Conservation (phyloP, 2,797 vertebrate genomes). For the Intellagama lesueurii region DNA sequence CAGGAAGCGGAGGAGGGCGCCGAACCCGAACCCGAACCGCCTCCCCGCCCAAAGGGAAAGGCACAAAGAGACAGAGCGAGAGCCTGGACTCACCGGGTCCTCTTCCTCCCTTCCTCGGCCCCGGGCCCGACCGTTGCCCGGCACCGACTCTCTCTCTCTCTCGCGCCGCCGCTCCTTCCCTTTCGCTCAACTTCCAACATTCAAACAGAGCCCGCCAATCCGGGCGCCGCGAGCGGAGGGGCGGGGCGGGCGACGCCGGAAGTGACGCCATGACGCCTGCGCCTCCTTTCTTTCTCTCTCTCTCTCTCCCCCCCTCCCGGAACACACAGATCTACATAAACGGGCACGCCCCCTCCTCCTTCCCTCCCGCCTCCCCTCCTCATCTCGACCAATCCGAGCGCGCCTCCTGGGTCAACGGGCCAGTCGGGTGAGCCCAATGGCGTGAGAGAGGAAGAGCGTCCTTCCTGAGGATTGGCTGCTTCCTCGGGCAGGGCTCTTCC, state of each 20-base stretch:
- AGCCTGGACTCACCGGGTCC: too few species aligned
- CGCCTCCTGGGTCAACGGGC: not conserved
- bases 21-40: not conserved
- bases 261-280: not conserved
- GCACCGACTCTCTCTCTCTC: not conserved
- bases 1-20: not conserved
- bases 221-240: fast-evolving
- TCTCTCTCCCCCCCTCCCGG: not conserved
- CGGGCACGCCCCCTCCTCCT: not conserved
- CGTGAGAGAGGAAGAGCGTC: not conserved
- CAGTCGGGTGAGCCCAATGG: not conserved
- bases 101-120: not conserved
- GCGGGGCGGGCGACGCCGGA: too few species aligned
- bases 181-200: not conserved
- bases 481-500: too few species aligned
- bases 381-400: not conserved
- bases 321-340: too few species aligned
- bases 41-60: not conserved
- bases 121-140: not conserved
- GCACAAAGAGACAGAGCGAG: too few species aligned
- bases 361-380: not conserved
- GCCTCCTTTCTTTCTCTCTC: too few species aligned
- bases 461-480: not conserved
- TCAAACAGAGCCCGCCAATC: constrained; percentile 10
- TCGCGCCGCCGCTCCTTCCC: too few species aligned